phyloP scores from a whole-genome alignment of 2,888 invertebrate species.

The Zelleria hepariella region DNA sequence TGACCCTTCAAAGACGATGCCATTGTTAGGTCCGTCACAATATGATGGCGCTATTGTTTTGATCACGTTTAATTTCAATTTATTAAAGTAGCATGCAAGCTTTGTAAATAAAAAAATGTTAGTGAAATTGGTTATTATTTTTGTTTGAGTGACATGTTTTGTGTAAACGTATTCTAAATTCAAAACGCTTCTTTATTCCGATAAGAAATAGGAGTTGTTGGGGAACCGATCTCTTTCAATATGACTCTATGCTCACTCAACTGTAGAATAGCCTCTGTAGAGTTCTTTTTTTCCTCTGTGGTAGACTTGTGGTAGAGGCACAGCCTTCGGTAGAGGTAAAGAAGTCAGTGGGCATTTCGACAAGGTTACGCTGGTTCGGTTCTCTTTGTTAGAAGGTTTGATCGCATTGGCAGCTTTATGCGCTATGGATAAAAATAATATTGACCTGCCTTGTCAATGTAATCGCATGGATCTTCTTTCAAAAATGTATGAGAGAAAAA shows the following conservation, averaged over 20 bases:
- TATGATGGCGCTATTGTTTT: not conserved
- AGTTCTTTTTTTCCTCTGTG: too few relatives aligned
- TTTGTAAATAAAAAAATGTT: not conserved
- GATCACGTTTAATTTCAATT: conserved; percentile 2
- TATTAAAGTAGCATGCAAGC: not conserved
- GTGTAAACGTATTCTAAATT: not conserved
- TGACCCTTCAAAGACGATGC: conserved; percentile 38
- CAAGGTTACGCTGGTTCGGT: not conserved
- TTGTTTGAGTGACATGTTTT: conserved; percentile 20
- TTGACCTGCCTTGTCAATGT: not conserved
- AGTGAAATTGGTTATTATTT: conserved; percentile 35
- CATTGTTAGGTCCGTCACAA: conserved; percentile 22
- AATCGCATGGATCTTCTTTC: not conserved
- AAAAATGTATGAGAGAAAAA: not conserved
- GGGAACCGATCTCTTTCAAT: too few relatives aligned
- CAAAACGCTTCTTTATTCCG: not conserved
- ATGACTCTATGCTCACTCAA: too few relatives aligned
- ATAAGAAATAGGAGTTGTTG: not conserved
- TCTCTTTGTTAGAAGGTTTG: not conserved
- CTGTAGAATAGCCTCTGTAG: too few relatives aligned
- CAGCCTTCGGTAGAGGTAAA: too few relatives aligned
- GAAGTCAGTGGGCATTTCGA: not conserved
- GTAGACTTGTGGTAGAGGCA: too few relatives aligned
- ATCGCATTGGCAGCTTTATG: not conserved
- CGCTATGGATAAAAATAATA: not conserved